A percentile compares a stretch with the other conserved stretches of the same genome.
phyloP scores from a whole-genome alignment of 2,888 invertebrate genomes.

The Corbicula japonica region DNA sequence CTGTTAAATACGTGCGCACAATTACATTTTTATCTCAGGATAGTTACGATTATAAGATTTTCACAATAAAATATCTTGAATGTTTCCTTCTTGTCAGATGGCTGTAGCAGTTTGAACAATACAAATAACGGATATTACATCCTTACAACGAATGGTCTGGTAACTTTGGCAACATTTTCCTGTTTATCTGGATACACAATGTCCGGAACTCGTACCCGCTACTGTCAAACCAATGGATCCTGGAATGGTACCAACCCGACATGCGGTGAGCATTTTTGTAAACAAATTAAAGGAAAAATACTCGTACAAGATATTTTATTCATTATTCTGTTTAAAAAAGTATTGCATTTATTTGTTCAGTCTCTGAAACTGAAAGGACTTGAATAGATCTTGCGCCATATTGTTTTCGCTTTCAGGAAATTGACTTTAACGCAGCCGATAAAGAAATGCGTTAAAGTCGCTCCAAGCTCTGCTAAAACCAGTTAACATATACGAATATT shows the following conservation, averaged over 20 bases:
- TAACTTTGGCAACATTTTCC: constrained; percentile 38
- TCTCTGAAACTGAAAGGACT: too few relatives aligned
- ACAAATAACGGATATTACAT: constrained; percentile 38
- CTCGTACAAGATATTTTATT: too few relatives aligned
- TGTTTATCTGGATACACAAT: constrained; percentile 45
- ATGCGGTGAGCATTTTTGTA: constrained; percentile 36
- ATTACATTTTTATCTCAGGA: neutral
- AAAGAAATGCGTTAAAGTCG: neutral
- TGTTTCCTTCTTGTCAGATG: constrained; percentile 14
- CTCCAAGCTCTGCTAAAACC: too few relatives aligned
- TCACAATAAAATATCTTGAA: neutral
- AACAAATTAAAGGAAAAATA: too few relatives aligned
- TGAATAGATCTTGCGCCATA: too few relatives aligned
- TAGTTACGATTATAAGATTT: neutral
- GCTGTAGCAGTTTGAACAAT: constrained; percentile 11
- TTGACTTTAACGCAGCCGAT: neutral
- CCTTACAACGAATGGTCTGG: constrained; percentile 39
- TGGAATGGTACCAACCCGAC: constrained; percentile 41
- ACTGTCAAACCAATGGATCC: constrained; percentile 35
- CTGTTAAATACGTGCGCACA: neutral
- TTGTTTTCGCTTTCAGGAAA: too few relatives aligned
- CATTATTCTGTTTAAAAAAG: too few relatives aligned
- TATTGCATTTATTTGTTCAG: too few relatives aligned
- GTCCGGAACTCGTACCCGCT: constrained; percentile 18
- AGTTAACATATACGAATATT: too few relatives aligned